Percentiles rank a stretch among this genome's conserved stretches.
These are phyloP conservation scores for Petaurus breviceps DNA, from an alignment of 2,113 vertebrate genomes.

Conservation along the genomic window DNA sequence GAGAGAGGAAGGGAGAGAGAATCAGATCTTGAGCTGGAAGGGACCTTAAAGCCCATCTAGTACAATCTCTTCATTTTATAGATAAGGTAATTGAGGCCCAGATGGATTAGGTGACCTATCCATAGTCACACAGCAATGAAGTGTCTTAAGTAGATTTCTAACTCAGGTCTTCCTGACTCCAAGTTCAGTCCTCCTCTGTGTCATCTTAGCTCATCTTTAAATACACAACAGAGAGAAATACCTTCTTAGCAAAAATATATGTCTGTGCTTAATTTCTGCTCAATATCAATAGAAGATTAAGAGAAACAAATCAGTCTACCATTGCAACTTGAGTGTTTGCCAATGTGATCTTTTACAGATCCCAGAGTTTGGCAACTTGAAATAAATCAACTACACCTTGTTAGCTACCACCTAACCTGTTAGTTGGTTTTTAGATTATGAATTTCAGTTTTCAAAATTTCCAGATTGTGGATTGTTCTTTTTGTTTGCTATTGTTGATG, in stretches of 20 bases:
- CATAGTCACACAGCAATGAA: background rate
- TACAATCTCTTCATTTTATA: background rate
- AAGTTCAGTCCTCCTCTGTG: background rate
- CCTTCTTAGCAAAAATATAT: background rate
- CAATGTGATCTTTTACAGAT: background rate
- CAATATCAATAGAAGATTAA: background rate
- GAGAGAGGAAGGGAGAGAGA: too few species aligned
- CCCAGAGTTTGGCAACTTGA: background rate
- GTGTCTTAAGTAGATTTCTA: background rate
- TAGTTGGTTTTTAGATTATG: conserved; percentile 62
- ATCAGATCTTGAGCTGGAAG: background rate
- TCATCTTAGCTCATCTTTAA: background rate
- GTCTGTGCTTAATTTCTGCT: background rate
- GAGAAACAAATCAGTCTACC: background rate
- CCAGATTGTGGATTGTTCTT: conserved; percentile 74
- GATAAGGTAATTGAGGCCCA: background rate
- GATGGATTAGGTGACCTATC: background rate
- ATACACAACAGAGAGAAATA: background rate
- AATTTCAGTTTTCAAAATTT: conserved; percentile 71
- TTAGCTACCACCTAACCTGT: conserved; percentile 49
- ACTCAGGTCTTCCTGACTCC: background rate
- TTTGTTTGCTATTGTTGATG: conserved; percentile 80
- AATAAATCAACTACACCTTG: conserved; percentile 20
- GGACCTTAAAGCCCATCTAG: background rate
- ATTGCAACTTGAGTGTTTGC: conserved; percentile 3